A percentile compares a stretch with the other conserved stretches of the same genome.
phyloP scores from a whole-genome alignment of 2,888 invertebrate genomes.

The Stratiomys singularior region DNA sequence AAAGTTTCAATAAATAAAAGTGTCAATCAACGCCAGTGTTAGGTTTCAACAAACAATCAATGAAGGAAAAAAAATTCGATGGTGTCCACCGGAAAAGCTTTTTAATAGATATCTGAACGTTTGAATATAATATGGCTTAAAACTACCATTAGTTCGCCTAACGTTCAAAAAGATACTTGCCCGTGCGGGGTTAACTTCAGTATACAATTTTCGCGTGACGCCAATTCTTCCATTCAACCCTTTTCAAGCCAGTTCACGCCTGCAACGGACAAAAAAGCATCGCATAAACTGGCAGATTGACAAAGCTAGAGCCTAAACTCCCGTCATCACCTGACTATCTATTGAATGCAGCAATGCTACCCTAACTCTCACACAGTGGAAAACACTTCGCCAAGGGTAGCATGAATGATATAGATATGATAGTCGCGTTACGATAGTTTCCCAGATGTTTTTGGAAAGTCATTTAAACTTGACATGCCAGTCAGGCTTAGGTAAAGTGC shows the following conservation, averaged over 20 bases:
- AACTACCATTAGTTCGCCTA: background rate
- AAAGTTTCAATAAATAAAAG: too few species aligned
- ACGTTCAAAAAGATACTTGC: background rate
- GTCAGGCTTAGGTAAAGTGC: conserved; percentile 12
- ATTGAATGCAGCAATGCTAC: background rate
- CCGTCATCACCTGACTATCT: background rate
- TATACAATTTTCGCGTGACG: background rate
- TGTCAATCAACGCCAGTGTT: background rate
- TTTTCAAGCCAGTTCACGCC: too few species aligned
- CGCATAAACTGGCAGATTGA: background rate
- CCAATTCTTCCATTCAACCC: background rate
- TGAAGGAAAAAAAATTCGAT: too few species aligned
- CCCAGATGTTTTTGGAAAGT: conserved; percentile 29
- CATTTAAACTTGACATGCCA: conserved; percentile 19
- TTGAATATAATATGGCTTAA: background rate
- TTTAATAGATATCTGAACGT: background rate
- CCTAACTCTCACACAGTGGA: background rate
- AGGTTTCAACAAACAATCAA: background rate
- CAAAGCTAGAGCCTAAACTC: background rate
- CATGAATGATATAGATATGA: too few species aligned
- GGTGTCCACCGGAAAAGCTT: background rate
- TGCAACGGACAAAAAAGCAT: background rate
- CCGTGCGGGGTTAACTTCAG: background rate
- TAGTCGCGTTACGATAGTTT: background rate
- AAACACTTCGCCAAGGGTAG: too few species aligned